phyloP scores from a whole-genome alignment of 2,797 vertebrate species.

The Chromobotia macracanthus region DNA sequence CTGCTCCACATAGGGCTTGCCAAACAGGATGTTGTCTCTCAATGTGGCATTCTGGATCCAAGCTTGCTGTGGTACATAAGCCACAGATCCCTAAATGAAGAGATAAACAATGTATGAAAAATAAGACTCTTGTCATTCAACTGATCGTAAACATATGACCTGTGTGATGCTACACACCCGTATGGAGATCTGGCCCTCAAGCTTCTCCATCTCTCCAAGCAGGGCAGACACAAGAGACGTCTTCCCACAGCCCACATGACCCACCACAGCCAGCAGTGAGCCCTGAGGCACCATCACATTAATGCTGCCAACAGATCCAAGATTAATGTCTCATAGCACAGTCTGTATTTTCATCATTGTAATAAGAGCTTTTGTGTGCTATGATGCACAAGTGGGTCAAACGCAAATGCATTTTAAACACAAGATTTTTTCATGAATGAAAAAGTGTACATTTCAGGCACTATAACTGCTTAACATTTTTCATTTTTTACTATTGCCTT shows the following conservation, averaged over 20 bases:
- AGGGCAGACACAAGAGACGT: constrained; percentile 91
- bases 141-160: background rate
- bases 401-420: no score
- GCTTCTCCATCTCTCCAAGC: constrained; percentile 94
- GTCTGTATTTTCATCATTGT: background rate
- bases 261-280: constrained; percentile 90
- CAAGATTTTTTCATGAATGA: no score
- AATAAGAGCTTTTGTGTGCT: background rate
- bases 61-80: constrained; percentile 95
- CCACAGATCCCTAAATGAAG: constrained; percentile 87
- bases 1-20: constrained; percentile 78
- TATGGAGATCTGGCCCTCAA: constrained; percentile 87
- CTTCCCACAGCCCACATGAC: constrained; percentile 95
- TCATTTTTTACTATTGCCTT: no score
- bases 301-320: constrained; percentile 75
- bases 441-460: background rate
- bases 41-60: constrained; percentile 96
- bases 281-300: constrained; percentile 87
- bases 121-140: no score
- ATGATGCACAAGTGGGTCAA: background rate
- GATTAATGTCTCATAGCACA: background rate
- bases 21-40: constrained; percentile 95
- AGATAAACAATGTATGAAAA: background rate
- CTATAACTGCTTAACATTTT: no score
- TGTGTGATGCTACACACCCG: constrained; percentile 75